Percentiles rank a stretch among this genome's conserved stretches.
Evolutionary conservation across 2,888 invertebrate species (phyloP).

Genomic region (Limenitis arthemis): DNA sequence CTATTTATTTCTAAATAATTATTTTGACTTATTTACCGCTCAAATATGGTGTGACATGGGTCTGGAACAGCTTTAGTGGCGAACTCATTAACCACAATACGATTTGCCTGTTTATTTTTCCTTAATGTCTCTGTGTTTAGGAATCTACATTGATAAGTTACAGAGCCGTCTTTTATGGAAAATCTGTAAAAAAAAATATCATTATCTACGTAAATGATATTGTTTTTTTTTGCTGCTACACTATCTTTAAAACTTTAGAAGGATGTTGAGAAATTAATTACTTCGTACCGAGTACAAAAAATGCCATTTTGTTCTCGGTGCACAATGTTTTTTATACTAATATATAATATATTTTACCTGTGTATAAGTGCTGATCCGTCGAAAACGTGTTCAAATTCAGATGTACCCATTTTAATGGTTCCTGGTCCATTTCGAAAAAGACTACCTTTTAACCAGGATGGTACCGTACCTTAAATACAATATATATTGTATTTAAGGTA

Average conservation of each 20-base stretch:
- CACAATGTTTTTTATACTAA: no score
- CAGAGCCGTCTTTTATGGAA: conserved; percentile 78
- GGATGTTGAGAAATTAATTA: no score
- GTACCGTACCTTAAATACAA: conserved; percentile 9
- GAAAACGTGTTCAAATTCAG: conserved; percentile 13
- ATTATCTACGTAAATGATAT: no score
- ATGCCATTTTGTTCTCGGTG: no score
- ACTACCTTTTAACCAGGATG: conserved; percentile 11
- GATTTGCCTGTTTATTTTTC: conserved; percentile 81
- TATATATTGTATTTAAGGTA: not conserved
- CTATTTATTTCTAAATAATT: not conserved
- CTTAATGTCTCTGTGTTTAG: conserved; percentile 80
- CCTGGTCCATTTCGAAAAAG: conserved; percentile 16
- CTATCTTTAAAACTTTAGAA: no score
- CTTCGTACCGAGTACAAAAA: no score
- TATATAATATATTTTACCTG: conserved; percentile 1
- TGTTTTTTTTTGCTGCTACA: no score
- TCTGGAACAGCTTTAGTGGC: conserved; percentile 85
- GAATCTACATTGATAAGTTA: conserved; percentile 86
- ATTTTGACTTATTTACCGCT: conserved; percentile 47
- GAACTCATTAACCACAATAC: conserved; percentile 90
- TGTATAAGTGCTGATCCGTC: conserved; percentile 15
- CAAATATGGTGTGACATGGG: conserved; percentile 83
- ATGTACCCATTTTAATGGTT: conserved; percentile 9
- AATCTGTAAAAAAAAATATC: conserved; percentile 67